phyloP scores from a whole-genome alignment of 2,113 vertebrate genomes.

The Archilochus colubris region DNA sequence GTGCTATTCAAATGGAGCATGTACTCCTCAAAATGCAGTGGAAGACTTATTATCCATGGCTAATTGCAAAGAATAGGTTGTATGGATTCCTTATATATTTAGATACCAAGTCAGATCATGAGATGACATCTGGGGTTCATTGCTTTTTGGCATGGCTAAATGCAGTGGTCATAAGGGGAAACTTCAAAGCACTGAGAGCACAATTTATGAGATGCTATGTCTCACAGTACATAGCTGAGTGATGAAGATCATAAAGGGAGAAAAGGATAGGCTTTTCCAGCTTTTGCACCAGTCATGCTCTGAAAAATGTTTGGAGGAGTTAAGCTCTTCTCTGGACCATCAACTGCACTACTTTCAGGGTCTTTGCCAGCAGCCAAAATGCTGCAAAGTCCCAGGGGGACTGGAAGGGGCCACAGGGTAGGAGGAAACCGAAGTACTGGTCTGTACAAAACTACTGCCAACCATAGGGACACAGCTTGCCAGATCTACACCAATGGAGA shows the following conservation, averaged over 20 bases:
- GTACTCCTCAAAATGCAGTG: not conserved
- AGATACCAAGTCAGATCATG: not conserved
- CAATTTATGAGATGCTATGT: not conserved
- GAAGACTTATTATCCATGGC: not conserved
- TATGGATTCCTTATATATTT: not conserved
- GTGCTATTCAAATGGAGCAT: not conserved
- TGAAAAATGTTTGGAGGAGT: not conserved
- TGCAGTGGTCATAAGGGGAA: not conserved
- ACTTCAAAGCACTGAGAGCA: not conserved
- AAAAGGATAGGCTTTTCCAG: not conserved
- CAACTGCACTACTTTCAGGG: not conserved
- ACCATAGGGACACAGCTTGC: not conserved
- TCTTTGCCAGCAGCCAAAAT: not conserved
- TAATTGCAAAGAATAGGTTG: slow-evolving; percentile 1
- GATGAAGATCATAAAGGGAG: not conserved
- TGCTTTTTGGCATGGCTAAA: not conserved
- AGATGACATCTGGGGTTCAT: not conserved
- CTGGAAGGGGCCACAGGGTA: not conserved
- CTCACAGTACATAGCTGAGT: not conserved
- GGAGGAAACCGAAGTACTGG: not conserved
- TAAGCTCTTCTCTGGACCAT: not conserved
- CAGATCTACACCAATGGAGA: not conserved
- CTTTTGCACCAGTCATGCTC: not conserved
- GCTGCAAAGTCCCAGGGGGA: not conserved
- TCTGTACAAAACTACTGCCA: not conserved